Conservation (phyloP, 2,113 vertebrate species). For the Protobothrops flavoviridis region DNA sequence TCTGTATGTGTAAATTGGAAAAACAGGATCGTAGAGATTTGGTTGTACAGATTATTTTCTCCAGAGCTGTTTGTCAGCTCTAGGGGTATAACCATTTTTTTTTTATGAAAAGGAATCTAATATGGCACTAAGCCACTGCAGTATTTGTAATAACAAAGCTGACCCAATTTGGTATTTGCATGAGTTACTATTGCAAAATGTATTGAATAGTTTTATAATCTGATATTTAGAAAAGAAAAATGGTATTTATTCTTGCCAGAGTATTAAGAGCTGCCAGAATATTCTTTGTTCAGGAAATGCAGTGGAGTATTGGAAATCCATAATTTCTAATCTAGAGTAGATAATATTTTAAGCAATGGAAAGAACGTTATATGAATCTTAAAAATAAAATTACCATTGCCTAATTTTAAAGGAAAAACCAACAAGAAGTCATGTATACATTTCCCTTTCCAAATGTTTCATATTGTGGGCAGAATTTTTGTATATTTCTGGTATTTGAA, state of each 20-base stretch:
- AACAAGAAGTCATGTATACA: slow-evolving; percentile 35
- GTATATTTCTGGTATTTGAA: slow-evolving; percentile 59
- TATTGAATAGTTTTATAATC: slow-evolving; percentile 72
- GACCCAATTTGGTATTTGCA: slow-evolving; percentile 69
- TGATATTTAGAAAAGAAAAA: slow-evolving; percentile 65
- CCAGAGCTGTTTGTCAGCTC: slow-evolving; percentile 63
- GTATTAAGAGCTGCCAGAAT: slow-evolving; percentile 65
- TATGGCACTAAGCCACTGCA: slow-evolving; percentile 71
- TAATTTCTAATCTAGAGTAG: slow-evolving; percentile 70
- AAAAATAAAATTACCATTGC: slow-evolving; percentile 25
- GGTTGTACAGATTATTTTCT: slow-evolving; percentile 63
- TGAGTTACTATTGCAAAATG: slow-evolving; percentile 63
- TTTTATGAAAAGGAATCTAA: slow-evolving; percentile 74
- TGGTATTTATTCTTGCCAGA: slow-evolving; percentile 79
- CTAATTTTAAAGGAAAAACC: slow-evolving; percentile 44
- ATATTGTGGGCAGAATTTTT: slow-evolving; percentile 41
- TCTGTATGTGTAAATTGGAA: slow-evolving; percentile 31
- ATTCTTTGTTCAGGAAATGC: slow-evolving; percentile 64
- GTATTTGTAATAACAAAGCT: slow-evolving; percentile 72
- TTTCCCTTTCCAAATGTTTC: slow-evolving; percentile 42
- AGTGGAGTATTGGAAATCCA: slow-evolving; percentile 63
- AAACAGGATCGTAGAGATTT: slow-evolving; percentile 46
- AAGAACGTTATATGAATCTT: slow-evolving; percentile 32
- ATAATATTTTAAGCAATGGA: slow-evolving; percentile 43
- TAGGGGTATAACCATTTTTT: slow-evolving; percentile 65